Conservation (phyloP, 2,113 vertebrate genomes). For the Myiagra hebetior region DNA sequence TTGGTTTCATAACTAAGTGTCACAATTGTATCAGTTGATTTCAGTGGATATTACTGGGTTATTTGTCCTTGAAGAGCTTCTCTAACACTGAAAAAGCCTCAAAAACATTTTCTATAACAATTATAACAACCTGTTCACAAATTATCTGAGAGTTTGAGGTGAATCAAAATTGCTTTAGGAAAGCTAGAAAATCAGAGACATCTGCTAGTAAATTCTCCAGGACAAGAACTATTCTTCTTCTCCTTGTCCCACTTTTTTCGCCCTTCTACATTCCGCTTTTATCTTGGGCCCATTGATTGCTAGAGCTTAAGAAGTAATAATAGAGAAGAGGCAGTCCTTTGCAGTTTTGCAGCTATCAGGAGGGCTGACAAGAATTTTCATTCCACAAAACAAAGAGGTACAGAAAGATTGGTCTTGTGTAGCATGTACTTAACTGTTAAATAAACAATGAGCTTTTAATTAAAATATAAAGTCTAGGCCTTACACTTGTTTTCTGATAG, state of each 20-base stretch:
- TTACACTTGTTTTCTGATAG: not conserved
- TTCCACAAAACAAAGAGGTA: not conserved
- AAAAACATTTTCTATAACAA: not conserved
- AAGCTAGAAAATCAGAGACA: not conserved
- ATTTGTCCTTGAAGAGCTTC: not conserved
- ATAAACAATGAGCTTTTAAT: not conserved
- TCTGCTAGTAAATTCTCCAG: not conserved
- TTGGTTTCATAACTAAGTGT: not conserved
- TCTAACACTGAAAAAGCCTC: not conserved
- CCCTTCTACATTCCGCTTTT: not conserved
- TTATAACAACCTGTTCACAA: not conserved
- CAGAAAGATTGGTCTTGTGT: not conserved
- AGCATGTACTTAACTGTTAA: not conserved
- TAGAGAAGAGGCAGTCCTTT: not conserved
- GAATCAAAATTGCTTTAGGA: not conserved
- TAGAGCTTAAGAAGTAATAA: not conserved
- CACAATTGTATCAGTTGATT: not conserved
- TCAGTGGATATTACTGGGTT: not conserved
- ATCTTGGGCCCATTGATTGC: not conserved
- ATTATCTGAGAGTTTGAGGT: not conserved
- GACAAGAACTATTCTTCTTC: not conserved
- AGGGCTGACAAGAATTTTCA: not conserved
- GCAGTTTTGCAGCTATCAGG: not conserved
- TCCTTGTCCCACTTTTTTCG: accelerated
- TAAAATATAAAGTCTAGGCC: not conserved